Evolutionary conservation across 1,140 invertebrate species (phyloP).

Genomic region (Panagrolaimus sp.): DNA sequence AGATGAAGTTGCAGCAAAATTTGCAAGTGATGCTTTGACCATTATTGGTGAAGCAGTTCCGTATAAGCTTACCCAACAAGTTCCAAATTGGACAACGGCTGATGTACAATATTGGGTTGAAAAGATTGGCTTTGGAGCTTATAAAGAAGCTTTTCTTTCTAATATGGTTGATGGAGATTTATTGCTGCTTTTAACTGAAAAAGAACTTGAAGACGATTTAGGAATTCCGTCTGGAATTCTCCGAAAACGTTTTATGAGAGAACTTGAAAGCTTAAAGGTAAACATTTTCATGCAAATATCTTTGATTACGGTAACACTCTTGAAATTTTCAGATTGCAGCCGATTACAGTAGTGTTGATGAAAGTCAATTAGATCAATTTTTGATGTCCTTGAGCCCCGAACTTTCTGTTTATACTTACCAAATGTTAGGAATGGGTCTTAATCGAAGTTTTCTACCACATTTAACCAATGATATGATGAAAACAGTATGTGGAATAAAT

Average conservation of each 20-base stretch:
- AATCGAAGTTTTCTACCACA: conserved; percentile 66
- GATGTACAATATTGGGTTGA: conserved; percentile 97
- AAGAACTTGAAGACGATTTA: conserved; percentile 84
- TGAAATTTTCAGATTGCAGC: conserved; percentile 66
- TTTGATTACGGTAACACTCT: background rate
- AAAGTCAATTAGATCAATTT: conserved; percentile 81
- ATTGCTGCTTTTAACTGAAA: conserved; percentile 81
- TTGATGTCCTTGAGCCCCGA: conserved; percentile 78
- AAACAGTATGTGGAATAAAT: conserved; percentile 77
- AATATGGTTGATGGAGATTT: conserved; percentile 96
- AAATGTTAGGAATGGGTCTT: conserved; percentile 87
- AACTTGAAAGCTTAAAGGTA: conserved; percentile 86
- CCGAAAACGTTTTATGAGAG: conserved; percentile 82
- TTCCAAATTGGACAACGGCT: conserved; percentile 85
- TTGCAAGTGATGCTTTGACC: conserved; percentile 85
- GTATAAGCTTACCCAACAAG: conserved; percentile 81
- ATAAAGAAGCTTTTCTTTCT: conserved; percentile 74
- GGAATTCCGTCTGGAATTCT: conserved; percentile 86
- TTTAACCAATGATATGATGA: conserved; percentile 81
- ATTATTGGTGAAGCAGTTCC: conserved; percentile 93
- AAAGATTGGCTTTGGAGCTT: conserved; percentile 85
- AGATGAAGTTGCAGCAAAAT: conserved; percentile 92
- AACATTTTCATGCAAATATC: conserved; percentile 52
- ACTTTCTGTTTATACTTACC: conserved; percentile 91
- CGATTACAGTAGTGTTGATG: conserved; percentile 89